A percentile compares a stretch with the other conserved stretches of the same genome.
Evolutionary conservation across 2,797 vertebrate genomes (phyloP).

Genomic region (Telmatherina bonti): DNA sequence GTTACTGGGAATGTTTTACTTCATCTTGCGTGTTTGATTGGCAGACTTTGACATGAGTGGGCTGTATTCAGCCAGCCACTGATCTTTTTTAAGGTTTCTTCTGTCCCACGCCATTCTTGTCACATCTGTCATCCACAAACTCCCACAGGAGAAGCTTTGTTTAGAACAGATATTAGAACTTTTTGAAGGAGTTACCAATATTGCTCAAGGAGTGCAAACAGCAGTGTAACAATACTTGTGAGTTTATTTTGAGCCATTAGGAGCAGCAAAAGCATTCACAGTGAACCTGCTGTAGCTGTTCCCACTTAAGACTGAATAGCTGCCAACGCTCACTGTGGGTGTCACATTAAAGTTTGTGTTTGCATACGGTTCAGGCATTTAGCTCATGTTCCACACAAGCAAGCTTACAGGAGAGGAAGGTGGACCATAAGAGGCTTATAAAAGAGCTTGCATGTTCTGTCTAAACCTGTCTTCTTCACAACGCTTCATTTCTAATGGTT

Average conservation of each 20-base stretch:
- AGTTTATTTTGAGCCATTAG: slow-evolving; percentile 55
- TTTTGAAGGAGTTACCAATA: slow-evolving; percentile 64
- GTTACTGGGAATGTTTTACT: slow-evolving; percentile 27
- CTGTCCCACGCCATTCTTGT: slow-evolving; percentile 73
- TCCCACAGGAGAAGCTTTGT: slow-evolving; percentile 81
- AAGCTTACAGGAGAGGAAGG: slow-evolving; percentile 3
- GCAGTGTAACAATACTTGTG: slow-evolving; percentile 38
- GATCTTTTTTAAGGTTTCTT: slow-evolving; percentile 79
- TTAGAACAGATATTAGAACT: slow-evolving; percentile 70
- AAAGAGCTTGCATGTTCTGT: slow-evolving; percentile 16
- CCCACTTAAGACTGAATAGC: slow-evolving; percentile 44
- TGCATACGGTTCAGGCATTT: slow-evolving; percentile 46
- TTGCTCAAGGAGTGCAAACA: slow-evolving; percentile 43
- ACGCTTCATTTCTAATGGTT: background rate
- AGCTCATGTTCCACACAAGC: slow-evolving; percentile 37
- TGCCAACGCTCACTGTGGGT: slow-evolving; percentile 48
- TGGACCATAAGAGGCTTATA: slow-evolving; percentile 19
- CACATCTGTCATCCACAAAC: slow-evolving; percentile 81
- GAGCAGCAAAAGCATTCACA: slow-evolving; percentile 28
- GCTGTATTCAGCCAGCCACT: slow-evolving; percentile 73
- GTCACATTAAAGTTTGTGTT: slow-evolving; percentile 57
- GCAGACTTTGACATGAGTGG: slow-evolving; percentile 77
- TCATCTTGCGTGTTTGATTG: slow-evolving; percentile 68
- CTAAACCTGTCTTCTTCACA: background rate
- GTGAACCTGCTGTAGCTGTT: slow-evolving; percentile 32